phyloP scores from a whole-genome alignment of 35 echinoderm and acorn worm genomes.

The Nesometra sesokonis region DNA sequence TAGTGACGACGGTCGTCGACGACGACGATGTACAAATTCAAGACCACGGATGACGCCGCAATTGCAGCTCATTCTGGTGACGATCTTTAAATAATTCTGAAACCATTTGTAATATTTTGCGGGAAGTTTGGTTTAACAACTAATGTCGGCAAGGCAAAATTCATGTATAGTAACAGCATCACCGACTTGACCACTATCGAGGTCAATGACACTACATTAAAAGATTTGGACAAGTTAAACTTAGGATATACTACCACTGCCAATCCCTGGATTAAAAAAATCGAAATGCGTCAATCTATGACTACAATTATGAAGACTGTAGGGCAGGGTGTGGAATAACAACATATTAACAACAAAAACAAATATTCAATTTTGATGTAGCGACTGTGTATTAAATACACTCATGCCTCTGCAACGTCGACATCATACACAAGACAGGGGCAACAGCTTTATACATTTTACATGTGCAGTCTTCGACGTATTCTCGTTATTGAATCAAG shows the following conservation, averaged over 20 bases:
- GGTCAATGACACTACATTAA: neutral
- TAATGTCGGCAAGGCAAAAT: too few relatives aligned
- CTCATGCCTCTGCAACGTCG: slow-evolving; percentile 13
- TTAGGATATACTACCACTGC: too few relatives aligned
- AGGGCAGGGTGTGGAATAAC: slow-evolving; percentile 45
- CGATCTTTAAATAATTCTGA: too few relatives aligned
- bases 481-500: slow-evolving; percentile 2
- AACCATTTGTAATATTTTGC: too few relatives aligned
- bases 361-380: neutral
- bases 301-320: slow-evolving; percentile 16
- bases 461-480: slow-evolving; percentile 3
- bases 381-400: neutral
- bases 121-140: too few relatives aligned
- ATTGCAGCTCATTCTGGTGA: too few relatives aligned
- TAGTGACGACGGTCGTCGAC: too few relatives aligned
- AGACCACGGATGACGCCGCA: too few relatives aligned
- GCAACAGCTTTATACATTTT: slow-evolving; percentile 1
- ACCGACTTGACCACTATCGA: neutral
- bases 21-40: too few relatives aligned
- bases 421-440: slow-evolving; percentile 2
- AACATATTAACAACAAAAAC: neutral
- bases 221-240: slow-evolving; percentile 12
- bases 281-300: slow-evolving; percentile 19
- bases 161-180: neutral
- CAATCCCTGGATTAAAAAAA: slow-evolving; percentile 20